Base-by-base conservation (phyloP, 2,113 vertebrate species). In the Cynoglossus semilaevis region DNA sequence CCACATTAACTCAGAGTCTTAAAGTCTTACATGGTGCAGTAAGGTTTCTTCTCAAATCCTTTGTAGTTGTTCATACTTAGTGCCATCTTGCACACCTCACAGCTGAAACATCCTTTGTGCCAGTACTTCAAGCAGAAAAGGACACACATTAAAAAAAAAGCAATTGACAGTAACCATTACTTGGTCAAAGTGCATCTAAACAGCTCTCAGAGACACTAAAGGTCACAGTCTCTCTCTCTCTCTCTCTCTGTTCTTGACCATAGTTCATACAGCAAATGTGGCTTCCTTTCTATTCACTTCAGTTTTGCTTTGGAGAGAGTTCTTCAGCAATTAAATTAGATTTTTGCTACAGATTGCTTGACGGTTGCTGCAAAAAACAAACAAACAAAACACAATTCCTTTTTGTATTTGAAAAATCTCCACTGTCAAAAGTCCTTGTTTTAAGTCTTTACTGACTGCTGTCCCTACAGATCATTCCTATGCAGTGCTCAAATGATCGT, bases 61-160 rank as follows among this genome's bases (percentile, higher is more conserved):
- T 98, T 98, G 90, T 99, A 99, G 88, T 93, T 99, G 70, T 93
- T 96, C 96, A 99, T 99, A 86, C 97, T 99, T 74, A 99, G 89
- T 74, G 96, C 94, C 96, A 99, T 96, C 90, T 97, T 98, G 87
- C 96, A 99, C 37, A 96, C 93, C 78, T 99, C 96, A 59, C 96
- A 99, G 86, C 94, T 95, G 92, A 99, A 99, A 79, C 96, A 99
- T 81, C 94, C 93, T 90, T 96, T 99, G 90, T 99, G 96, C 96
- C 96, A 99, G 65, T 92, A 95, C 96, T 99, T 10, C 11, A n/a
- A n/a, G 15, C 42, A 43, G 15, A 16, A 38, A 14, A 41, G 38
- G 8, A 41, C 22, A 29, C 2, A 29, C 22, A 6, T 29, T 29
- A 6, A 6, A 6, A 29, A 29, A 29, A 29, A 29, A 29, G 3